A percentile compares a stretch with the other conserved stretches of the same genome.
phyloP scores from a whole-genome alignment of 2,888 invertebrate genomes.

The Lycophotia porphyrea region DNA sequence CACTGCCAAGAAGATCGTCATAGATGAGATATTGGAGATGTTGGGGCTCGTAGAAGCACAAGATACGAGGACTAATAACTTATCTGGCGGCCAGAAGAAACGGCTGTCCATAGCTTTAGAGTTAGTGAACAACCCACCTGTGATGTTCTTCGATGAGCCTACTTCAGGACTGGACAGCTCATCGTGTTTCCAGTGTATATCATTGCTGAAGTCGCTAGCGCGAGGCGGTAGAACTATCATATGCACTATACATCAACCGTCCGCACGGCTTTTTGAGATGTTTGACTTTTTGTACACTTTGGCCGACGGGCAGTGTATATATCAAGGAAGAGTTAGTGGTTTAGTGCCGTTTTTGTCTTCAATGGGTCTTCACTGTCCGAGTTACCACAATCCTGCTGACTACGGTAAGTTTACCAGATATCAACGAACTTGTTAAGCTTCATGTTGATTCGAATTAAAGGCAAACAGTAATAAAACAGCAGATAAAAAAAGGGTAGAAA shows the following conservation, averaged over 20 bases:
- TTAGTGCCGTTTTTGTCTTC: constrained; percentile 96
- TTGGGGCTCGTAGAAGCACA: constrained; percentile 94
- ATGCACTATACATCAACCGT: constrained; percentile 99
- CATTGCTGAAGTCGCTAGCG: constrained; percentile 96
- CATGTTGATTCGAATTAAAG: constrained; percentile 6
- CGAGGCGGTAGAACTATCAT: constrained; percentile 97
- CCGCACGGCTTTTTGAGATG: constrained; percentile 98
- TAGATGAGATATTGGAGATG: constrained; percentile 96
- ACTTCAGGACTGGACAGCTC: constrained; percentile 98
- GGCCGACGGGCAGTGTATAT: constrained; percentile 98
- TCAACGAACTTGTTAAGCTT: not conserved
- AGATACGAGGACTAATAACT: constrained; percentile 94
- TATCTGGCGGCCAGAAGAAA: constrained; percentile 98
- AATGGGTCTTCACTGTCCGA: constrained; percentile 96
- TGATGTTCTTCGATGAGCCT: constrained; percentile 99
- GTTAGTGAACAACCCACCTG: constrained; percentile 98
- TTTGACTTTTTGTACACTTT: constrained; percentile 98
- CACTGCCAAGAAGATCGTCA: constrained; percentile 94
- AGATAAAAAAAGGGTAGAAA: not conserved
- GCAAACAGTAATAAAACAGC: not conserved
- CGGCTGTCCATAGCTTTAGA: constrained; percentile 97
- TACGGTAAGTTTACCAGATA: constrained; percentile 91
- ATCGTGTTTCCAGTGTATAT: constrained; percentile 97
- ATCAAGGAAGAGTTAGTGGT: constrained; percentile 95
- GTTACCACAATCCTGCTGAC: constrained; percentile 99